phyloP scores from a whole-genome alignment of 2,888 invertebrate species.

The Scaptomyza parva region DNA sequence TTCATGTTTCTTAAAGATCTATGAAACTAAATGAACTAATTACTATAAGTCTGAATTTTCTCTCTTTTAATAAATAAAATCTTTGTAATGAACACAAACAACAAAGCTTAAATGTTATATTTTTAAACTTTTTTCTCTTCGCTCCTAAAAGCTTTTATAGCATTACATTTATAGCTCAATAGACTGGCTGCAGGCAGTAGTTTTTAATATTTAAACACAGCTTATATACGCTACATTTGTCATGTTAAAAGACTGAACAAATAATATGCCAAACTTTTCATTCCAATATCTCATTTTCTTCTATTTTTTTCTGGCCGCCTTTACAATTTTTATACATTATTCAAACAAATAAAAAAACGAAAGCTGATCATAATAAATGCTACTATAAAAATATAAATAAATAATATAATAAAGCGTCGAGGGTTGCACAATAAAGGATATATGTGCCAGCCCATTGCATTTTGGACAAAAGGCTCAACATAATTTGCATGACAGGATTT shows the following conservation, averaged over 20 bases:
- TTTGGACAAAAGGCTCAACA: constrained; percentile 58
- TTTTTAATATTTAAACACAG: constrained; percentile 27
- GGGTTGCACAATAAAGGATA: constrained; percentile 45
- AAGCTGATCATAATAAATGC: constrained; percentile 1
- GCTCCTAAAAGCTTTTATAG: too few species aligned
- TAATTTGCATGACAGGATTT: constrained; percentile 65
- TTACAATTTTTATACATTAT: constrained; percentile 14
- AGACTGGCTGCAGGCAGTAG: too few species aligned
- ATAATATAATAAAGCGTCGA: constrained; percentile 54
- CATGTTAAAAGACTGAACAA: constrained; percentile 12
- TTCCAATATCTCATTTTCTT: too few species aligned
- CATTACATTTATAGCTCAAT: too few species aligned
- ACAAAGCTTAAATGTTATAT: background rate
- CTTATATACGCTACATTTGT: constrained; percentile 26
- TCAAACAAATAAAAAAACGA: constrained; percentile 4
- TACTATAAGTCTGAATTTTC: too few species aligned
- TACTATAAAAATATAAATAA: constrained; percentile 37
- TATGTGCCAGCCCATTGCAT: constrained; percentile 59
- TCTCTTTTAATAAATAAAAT: background rate
- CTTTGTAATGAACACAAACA: background rate
- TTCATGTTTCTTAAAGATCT: background rate
- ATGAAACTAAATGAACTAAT: too few species aligned
- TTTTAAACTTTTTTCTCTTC: too few species aligned
- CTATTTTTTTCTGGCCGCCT: background rate
- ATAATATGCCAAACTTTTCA: constrained; percentile 8